These are phyloP conservation scores for Macquaria ambigua DNA, from an alignment of 2,113 vertebrate species.

Conservation along the genomic window DNA sequence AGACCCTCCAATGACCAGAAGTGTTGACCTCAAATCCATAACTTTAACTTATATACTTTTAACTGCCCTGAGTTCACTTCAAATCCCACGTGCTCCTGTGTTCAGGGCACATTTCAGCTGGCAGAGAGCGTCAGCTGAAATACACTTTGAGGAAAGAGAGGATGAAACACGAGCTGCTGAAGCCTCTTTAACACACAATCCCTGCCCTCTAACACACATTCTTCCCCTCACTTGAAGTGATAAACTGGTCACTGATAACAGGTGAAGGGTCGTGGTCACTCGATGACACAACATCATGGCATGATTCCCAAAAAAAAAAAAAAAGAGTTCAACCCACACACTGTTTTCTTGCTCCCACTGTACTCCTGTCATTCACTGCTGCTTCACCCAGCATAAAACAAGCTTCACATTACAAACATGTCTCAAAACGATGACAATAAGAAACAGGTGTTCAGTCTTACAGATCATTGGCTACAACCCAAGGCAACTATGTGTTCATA, in stretches of 20 bases:
- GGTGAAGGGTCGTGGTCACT: background rate
- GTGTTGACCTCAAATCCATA: conserved; percentile 43
- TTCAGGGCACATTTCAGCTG: background rate
- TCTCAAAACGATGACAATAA: background rate
- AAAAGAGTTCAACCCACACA: background rate
- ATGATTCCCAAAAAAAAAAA: background rate
- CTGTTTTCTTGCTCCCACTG: background rate
- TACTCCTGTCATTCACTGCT: background rate
- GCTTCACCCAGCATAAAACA: background rate
- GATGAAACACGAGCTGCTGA: background rate
- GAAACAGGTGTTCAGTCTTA: background rate
- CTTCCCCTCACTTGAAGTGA: background rate
- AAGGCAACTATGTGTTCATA: background rate
- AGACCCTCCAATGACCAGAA: conserved; percentile 39
- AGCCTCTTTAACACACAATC: background rate
- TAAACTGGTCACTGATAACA: conserved; percentile 19
- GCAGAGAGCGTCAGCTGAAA: background rate
- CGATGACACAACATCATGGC: background rate
- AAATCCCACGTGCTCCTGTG: background rate
- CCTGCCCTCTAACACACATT: conserved; percentile 1
- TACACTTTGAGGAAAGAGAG: background rate
- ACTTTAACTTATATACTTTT: no score
- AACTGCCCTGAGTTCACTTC: background rate
- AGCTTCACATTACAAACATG: background rate
- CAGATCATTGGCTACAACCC: background rate